Conservation (phyloP, 2,888 invertebrate genomes). For the Buathra laborator region DNA sequence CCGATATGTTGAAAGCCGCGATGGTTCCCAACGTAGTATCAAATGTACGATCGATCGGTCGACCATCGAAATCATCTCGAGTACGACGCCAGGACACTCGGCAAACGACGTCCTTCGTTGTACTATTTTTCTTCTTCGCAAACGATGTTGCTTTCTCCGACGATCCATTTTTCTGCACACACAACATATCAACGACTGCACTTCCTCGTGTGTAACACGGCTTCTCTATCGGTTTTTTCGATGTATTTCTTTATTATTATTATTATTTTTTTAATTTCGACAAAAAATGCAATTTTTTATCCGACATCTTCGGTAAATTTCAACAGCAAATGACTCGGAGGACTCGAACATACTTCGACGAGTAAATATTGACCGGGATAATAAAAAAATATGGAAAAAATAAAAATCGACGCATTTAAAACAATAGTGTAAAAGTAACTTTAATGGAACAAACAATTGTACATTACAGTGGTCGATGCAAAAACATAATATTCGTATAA, state of each 20-base stretch:
- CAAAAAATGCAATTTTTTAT: not conserved
- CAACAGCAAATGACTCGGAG: not conserved
- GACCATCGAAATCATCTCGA: conserved; percentile 48
- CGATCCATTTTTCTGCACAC: conserved; percentile 54
- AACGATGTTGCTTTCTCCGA: conserved; percentile 45
- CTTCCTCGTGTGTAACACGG: not conserved
- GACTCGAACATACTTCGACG: not conserved
- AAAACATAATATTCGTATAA: conserved; percentile 35
- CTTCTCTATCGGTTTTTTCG: conserved; percentile 18
- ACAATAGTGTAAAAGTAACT: conserved; percentile 34
- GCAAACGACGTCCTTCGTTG: conserved; percentile 66
- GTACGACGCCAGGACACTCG: conserved; percentile 69
- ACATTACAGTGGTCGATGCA: conserved; percentile 31
- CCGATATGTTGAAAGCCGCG: conserved; percentile 50
- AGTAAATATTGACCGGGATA: not conserved
- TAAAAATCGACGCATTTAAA: conserved; percentile 23
- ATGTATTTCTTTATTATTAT: conserved; percentile 15
- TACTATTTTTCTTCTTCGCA: conserved; percentile 65
- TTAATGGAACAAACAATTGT: conserved; percentile 44
- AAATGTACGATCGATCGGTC: conserved; percentile 14
- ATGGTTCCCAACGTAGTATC: conserved; percentile 41
- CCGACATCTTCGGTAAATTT: not conserved
- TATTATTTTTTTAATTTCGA: not conserved
- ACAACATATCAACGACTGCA: conserved; percentile 23
- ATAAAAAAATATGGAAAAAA: not conserved